phyloP scores from a whole-genome alignment of 2,888 invertebrate genomes.

The Acleris cristana region DNA sequence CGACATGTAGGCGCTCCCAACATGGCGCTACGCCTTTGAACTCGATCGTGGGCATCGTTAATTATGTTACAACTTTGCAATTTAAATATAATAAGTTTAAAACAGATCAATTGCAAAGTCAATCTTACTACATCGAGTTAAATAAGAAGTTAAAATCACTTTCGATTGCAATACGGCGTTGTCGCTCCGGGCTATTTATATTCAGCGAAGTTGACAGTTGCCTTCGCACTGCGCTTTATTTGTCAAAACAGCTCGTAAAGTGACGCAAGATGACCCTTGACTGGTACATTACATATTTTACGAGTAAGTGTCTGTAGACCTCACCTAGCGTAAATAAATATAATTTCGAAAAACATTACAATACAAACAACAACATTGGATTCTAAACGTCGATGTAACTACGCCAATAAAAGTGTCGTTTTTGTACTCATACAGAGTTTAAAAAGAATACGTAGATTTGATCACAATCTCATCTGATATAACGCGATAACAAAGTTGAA shows the following conservation, averaged over 20 bases:
- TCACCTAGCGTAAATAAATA: too few relatives aligned
- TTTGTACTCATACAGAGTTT: too few relatives aligned
- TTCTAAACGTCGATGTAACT: too few relatives aligned
- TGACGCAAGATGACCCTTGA: background rate
- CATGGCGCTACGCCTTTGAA: slow-evolving; percentile 6
- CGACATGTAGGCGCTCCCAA: slow-evolving; percentile 32
- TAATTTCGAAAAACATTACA: too few relatives aligned
- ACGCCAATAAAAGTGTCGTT: too few relatives aligned
- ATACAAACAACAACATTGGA: too few relatives aligned
- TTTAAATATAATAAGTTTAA: slow-evolving; percentile 8
- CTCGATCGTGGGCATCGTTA: slow-evolving; percentile 25
- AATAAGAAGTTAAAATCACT: background rate
- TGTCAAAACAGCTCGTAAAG: background rate
- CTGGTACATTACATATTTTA: background rate
- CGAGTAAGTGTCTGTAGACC: too few relatives aligned
- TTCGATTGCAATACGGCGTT: background rate
- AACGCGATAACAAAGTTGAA: too few relatives aligned
- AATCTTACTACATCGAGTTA: slow-evolving; percentile 1
- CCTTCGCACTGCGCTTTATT: background rate
- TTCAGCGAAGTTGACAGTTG: background rate
- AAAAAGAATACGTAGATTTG: too few relatives aligned
- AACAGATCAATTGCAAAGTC: background rate
- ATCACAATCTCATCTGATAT: too few relatives aligned
- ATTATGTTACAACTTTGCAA: background rate
- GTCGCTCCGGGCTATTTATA: background rate